A percentile compares a stretch with the other conserved stretches of the same genome.
Evolutionary conservation across 2,797 vertebrate species (phyloP).

Genomic region (Labeo calbasu): DNA sequence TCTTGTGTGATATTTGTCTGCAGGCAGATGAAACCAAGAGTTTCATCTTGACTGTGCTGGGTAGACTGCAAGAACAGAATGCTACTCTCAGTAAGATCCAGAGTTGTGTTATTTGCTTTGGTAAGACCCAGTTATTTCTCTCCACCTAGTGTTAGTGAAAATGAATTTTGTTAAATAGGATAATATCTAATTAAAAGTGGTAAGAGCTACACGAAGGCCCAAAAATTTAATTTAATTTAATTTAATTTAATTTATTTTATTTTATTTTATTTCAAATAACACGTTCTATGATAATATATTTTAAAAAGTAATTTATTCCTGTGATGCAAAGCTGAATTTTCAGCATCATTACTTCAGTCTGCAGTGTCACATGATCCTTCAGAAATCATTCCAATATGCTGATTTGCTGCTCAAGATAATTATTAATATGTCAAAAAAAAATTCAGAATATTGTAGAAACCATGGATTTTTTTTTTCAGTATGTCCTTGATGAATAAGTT

Average conservation of each 20-base stretch:
- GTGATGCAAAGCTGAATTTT: too few relatives aligned
- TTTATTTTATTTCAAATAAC: too few relatives aligned
- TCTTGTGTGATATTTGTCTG: constrained; percentile 18
- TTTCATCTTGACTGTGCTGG: constrained; percentile 76
- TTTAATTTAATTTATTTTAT: too few relatives aligned
- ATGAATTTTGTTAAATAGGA: not conserved
- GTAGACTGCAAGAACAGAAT: constrained; percentile 63
- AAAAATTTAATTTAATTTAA: too few relatives aligned
- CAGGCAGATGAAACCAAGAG: constrained; percentile 79
- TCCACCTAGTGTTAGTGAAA: not conserved
- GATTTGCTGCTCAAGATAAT: not conserved
- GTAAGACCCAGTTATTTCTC: constrained; percentile 69
- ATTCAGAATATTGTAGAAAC: not conserved
- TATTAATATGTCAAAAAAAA: not conserved
- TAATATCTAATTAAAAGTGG: too few relatives aligned
- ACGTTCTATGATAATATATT: too few relatives aligned
- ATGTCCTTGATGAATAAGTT: not conserved
- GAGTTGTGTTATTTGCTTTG: constrained; percentile 82
- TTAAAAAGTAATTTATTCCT: too few relatives aligned
- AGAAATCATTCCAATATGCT: not conserved
- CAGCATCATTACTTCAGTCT: too few relatives aligned
- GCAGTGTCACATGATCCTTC: too few relatives aligned
- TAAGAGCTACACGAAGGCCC: not conserved
- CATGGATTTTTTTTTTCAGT: not conserved
- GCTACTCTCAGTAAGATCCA: constrained; percentile 66